Conservation (phyloP, 1,140 invertebrate genomes). For the Dreissena rostriformis region DNA sequence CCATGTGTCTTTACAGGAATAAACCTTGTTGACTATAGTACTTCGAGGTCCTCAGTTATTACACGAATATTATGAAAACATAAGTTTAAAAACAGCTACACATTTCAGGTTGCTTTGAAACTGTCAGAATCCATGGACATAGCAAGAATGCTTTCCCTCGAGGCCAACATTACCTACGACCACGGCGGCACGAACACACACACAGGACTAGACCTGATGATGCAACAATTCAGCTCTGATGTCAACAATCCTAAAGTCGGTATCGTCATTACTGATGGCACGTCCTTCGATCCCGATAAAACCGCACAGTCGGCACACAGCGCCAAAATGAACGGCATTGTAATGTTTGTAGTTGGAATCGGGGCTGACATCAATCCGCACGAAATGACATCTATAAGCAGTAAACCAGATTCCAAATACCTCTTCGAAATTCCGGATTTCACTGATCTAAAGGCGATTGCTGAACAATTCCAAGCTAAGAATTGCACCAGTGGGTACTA, state of each 20-base stretch:
- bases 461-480: slow-evolving; percentile 24
- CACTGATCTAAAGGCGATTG: slow-evolving; percentile 9
- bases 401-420: slow-evolving; percentile 32
- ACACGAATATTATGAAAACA: too few relatives aligned
- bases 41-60: too few relatives aligned
- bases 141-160: not conserved
- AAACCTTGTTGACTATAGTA: too few relatives aligned
- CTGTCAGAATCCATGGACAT: not conserved
- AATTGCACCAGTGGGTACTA: slow-evolving; percentile 22
- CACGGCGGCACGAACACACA: slow-evolving; percentile 52
- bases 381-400: slow-evolving; percentile 36
- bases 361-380: slow-evolving; percentile 46
- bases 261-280: slow-evolving; percentile 44
- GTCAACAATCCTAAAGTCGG: slow-evolving; percentile 38
- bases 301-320: slow-evolving; percentile 16
- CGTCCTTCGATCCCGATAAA: slow-evolving; percentile 32
- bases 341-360: slow-evolving; percentile 43
- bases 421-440: slow-evolving; percentile 21
- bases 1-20: too few relatives aligned
- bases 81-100: not conserved
- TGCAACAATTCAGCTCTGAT: not conserved
- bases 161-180: slow-evolving; percentile 20
- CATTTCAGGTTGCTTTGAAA: slow-evolving; percentile 21
- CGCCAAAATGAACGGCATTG: slow-evolving; percentile 21
- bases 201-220: slow-evolving; percentile 36